Percentiles rank a stretch among this genome's conserved stretches.
Conservation (phyloP, 2,113 vertebrate species). For the Hypocryptadius cinnamomeus region DNA sequence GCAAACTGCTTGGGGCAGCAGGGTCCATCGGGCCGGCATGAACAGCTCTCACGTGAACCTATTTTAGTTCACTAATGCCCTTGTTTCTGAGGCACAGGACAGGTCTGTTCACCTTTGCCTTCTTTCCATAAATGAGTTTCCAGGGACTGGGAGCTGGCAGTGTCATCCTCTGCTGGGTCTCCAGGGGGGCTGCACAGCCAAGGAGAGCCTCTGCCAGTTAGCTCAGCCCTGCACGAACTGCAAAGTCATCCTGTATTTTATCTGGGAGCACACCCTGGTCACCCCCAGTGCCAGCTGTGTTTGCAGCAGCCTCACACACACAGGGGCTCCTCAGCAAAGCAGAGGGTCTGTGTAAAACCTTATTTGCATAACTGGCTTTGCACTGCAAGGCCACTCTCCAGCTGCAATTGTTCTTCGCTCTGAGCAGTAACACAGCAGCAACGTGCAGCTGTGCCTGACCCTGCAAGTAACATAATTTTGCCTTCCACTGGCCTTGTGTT, state of each 20-base stretch:
- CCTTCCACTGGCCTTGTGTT: neutral
- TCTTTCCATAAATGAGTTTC: neutral
- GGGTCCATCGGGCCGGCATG: neutral
- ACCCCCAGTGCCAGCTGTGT: neutral
- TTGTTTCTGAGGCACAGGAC: neutral
- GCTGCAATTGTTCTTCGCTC: fast-evolving
- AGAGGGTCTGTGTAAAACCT: neutral
- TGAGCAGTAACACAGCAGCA: neutral
- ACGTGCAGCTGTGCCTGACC: neutral
- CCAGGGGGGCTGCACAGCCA: neutral
- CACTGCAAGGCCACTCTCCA: neutral
- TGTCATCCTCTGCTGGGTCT: neutral
- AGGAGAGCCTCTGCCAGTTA: neutral
- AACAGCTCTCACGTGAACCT: neutral
- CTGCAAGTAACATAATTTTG: neutral
- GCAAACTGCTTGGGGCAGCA: neutral
- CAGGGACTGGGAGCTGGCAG: neutral
- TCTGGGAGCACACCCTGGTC: neutral
- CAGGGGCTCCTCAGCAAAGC: neutral
- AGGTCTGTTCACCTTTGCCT: neutral
- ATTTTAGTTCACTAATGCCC: neutral
- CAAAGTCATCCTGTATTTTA: fast-evolving
- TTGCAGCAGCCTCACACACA: neutral
- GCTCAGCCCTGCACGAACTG: neutral
- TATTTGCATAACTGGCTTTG: neutral